These are phyloP conservation scores for Callorhinus ursinus DNA, from an alignment of 2,113 vertebrate genomes.

Conservation along the genomic window DNA sequence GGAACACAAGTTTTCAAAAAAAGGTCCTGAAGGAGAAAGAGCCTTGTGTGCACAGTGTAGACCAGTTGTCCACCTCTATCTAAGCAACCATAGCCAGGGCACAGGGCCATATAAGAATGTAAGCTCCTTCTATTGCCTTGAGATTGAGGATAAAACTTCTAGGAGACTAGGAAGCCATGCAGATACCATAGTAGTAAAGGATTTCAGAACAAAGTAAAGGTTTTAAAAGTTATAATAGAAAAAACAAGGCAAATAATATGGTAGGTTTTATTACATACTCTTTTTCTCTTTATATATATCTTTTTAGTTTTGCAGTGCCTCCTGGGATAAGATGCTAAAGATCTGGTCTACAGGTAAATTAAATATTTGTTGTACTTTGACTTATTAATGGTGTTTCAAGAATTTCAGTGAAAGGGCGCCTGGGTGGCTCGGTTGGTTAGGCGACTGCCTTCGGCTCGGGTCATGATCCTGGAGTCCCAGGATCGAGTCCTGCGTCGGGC, in stretches of 20 bases:
- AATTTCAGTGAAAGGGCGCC: neutral
- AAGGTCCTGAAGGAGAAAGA: neutral
- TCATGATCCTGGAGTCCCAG: no score
- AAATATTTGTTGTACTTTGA: slow-evolving; percentile 34
- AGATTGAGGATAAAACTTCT: neutral
- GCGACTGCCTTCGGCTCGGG: no score
- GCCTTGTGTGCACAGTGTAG: neutral
- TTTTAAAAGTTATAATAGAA: slow-evolving; percentile 27
- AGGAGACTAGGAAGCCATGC: neutral
- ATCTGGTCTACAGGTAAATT: slow-evolving; percentile 97
- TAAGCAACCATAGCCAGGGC: neutral
- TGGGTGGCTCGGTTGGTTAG: no score
- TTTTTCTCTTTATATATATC: slow-evolving; percentile 64
- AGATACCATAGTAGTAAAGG: neutral
- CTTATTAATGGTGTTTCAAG: slow-evolving; percentile 43
- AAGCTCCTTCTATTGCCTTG: neutral
- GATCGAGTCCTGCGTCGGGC: no score
- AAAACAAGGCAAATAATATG: neutral
- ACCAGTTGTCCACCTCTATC: neutral
- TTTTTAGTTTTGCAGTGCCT: slow-evolving; percentile 97
- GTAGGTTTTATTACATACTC: neutral
- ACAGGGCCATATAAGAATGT: neutral
- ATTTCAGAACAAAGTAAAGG: slow-evolving; percentile 24
- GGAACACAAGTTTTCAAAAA: neutral
- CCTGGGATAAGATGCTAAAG: slow-evolving; percentile 99